Base-by-base conservation (phyloP, 2,797 vertebrate genomes). In the Galaxias olidus region DNA sequence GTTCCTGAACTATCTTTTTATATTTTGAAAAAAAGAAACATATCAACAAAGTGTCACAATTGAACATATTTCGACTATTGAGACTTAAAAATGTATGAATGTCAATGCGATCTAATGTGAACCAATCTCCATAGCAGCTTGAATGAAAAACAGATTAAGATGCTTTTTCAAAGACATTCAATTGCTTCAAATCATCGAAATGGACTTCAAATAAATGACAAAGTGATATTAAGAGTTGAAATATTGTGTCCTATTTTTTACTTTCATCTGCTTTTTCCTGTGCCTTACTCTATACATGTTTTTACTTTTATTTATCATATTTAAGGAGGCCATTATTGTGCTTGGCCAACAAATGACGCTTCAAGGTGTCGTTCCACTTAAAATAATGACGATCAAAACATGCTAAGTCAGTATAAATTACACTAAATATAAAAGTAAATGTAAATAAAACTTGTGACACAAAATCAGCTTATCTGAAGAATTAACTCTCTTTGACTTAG, bases 1-100 rank as follows among this genome's bases (percentile, higher is more conserved):
- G 89, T 91, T 91, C 85, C 89, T 89, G 86, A 88, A 87, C 86
- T 89, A 91, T 89, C 89, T 89, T 92, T 92, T 91, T 90, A 91
- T 91, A 91, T 91, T 91, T 90, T 88, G 75, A 86, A 88, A 77
- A 67, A 89, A 88, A 83, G 84, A 88, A 87, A 91, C 86, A 91
- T 90, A 90, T 91, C 89, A 90, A 90, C 90, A 86, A 90, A 90
- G 79, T 86, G 85, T 88, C 78, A 90, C 88, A 86, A 89, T 87
- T 88, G 84, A 88, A 87, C 84, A 81, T 87, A 87, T 90, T 89
- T 89, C 82, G 86, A 89, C 87, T 84, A 84, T 79, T 85, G 86
- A 90, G 89, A 90, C 90, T 92, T 90, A 90, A 85, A 57, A 88
- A 87, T 89, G 88, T 90, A 89, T 88, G 90, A 90, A 89, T 90